Percentiles rank a stretch among this genome's conserved stretches.
Evolutionary conservation across 2,113 vertebrate genomes (phyloP).

Genomic region (Triplophysa dalaica): DNA sequence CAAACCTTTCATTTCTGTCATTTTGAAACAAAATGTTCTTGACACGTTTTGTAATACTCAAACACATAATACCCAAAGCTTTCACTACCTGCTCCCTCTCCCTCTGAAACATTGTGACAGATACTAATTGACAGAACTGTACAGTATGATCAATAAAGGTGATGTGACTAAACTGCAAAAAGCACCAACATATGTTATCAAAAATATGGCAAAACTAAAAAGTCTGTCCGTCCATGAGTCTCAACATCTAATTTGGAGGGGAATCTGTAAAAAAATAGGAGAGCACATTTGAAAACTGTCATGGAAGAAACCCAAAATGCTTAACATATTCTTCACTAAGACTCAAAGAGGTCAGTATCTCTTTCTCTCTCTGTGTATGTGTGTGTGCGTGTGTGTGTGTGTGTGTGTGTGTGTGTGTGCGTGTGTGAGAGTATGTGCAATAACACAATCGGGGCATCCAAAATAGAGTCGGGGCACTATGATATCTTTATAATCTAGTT

Average conservation of each 20-base stretch:
- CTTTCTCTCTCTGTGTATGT: background rate
- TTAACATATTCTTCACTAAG: constrained; percentile 11
- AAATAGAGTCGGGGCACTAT: constrained; percentile 19
- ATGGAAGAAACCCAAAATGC: background rate
- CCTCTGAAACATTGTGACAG: background rate
- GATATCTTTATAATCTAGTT: constrained; percentile 27
- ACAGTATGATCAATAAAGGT: background rate
- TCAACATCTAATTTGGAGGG: background rate
- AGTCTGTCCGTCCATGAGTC: background rate
- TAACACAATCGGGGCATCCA: constrained; percentile 35
- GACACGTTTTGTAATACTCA: too few species aligned
- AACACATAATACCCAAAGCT: background rate
- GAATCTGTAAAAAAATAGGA: background rate
- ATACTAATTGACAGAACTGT: background rate
- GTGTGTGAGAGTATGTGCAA: background rate
- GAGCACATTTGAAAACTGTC: background rate
- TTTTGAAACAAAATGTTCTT: background rate
- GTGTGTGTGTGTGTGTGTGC: too few species aligned
- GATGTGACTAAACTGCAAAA: too few species aligned
- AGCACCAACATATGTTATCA: background rate
- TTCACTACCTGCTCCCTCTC: background rate
- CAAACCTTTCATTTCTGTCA: too few species aligned
- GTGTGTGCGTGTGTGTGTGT: too few species aligned
- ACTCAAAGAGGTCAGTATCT: constrained; percentile 40
- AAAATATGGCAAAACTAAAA: background rate